phyloP scores from a whole-genome alignment of 2,888 invertebrate species.

The Erebia palarica region DNA sequence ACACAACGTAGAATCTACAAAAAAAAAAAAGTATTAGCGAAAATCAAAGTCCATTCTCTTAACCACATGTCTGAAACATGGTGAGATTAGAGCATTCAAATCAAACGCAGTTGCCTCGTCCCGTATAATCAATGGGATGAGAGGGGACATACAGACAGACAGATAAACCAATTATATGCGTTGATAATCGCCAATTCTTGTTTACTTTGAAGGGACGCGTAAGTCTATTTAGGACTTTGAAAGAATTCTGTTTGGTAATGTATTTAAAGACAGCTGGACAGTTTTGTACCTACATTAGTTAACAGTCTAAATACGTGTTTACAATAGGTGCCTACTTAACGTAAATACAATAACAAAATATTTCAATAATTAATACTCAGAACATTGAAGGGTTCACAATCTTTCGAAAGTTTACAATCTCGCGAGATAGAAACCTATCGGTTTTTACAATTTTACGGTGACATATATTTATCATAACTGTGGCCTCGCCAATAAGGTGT shows the following conservation, averaged over 20 bases:
- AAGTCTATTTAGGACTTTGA: background rate
- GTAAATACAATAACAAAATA: no score
- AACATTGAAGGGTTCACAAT: no score
- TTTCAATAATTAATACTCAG: no score
- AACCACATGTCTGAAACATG: conserved; percentile 36
- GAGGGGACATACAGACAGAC: conserved; percentile 58
- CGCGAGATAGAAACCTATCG: no score
- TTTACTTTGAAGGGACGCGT: conserved; percentile 51
- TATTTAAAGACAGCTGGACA: background rate
- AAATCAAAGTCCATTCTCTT: conserved; percentile 7
- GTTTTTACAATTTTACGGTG: no score
- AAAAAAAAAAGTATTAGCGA: conserved; percentile 3
- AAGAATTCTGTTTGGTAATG: conserved; percentile 1
- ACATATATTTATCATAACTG: no score
- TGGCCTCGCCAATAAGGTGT: no score
- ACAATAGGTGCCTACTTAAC: no score
- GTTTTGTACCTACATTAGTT: background rate
- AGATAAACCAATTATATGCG: conserved; percentile 74
- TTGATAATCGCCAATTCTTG: conserved; percentile 67
- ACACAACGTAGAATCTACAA: background rate
- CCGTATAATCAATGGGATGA: conserved; percentile 32
- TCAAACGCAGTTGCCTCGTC: conserved; percentile 53
- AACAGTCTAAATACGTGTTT: background rate
- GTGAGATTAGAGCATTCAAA: conserved; percentile 58
- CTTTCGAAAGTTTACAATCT: no score